Evolutionary conservation across 1,140 invertebrate genomes (phyloP).

Genomic region (Frieseomelitta varia): DNA sequence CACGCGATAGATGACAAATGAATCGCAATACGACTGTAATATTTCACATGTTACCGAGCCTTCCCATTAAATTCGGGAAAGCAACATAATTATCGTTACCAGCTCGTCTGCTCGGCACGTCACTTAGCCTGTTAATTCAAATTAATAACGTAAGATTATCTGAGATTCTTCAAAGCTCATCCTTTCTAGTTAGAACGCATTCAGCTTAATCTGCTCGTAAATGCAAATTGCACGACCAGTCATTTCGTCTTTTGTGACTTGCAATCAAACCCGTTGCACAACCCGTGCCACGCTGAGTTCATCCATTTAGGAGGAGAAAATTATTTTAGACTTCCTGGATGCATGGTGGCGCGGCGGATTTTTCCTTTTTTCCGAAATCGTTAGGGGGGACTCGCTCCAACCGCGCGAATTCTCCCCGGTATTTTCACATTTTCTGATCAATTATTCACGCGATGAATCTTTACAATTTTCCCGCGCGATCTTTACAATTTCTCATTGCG

Average conservation of each 20-base stretch:
- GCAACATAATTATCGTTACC: slow-evolving; percentile 66
- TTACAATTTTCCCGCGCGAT: not conserved
- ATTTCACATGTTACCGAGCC: slow-evolving; percentile 59
- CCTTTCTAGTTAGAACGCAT: slow-evolving; percentile 63
- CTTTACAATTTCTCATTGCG: too few species aligned
- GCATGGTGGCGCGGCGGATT: not conserved
- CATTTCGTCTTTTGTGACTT: slow-evolving; percentile 53
- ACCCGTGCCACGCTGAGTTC: slow-evolving; percentile 49
- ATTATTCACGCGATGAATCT: not conserved
- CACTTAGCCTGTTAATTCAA: slow-evolving; percentile 69
- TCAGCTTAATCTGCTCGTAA: slow-evolving; percentile 59
- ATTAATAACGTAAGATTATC: slow-evolving; percentile 66
- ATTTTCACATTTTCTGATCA: not conserved
- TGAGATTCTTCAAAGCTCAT: slow-evolving; percentile 61
- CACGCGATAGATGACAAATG: slow-evolving; percentile 9
- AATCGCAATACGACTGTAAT: slow-evolving; percentile 51
- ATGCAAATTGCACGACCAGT: slow-evolving; percentile 61
- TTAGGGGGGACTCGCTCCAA: not conserved
- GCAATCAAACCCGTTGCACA: slow-evolving; percentile 56
- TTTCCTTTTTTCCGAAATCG: not conserved
- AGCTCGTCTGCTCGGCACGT: slow-evolving; percentile 60
- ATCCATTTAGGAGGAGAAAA: slow-evolving; percentile 47
- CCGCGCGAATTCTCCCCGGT: not conserved
- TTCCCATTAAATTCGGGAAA: slow-evolving; percentile 49
- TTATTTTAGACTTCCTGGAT: slow-evolving; percentile 46